Base-by-base conservation (phyloP, 2,113 vertebrate species). In the Poeciliopsis occidentalis region DNA sequence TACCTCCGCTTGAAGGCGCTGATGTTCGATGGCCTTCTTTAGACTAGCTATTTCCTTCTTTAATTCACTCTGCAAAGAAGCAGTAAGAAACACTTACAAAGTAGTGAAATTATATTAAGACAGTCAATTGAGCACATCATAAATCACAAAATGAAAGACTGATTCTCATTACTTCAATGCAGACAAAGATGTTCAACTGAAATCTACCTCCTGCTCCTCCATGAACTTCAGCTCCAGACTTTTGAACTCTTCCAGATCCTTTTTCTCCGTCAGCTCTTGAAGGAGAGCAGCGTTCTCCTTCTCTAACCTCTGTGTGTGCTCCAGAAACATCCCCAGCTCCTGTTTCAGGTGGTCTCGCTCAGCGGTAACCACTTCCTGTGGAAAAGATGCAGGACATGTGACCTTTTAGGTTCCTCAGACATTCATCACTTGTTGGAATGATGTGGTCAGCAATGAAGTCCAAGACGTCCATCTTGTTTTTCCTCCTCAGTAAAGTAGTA, bases 181-280 rank as follows among this genome's bases (percentile, higher is more conserved):
- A 8, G 51, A 24, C 8, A 64, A 7, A 65, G 37, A 7, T 2
- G 1, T 17, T 31, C 1, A 64, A 24, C 12, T 3, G 3, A 12
- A 12, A 6, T 8, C 37, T 79, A 99, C 98, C 96, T 98, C 95
- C 1, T 95, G 92, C 69, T 96, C 96, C 69, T 94, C 94, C 57
- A 84, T 86, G 69, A 91, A 83, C 87, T 94, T 93, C 57, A 94
- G 93, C 91, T 99, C 97, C 54, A 99, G 92, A 69, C 75, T 76
- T 69, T 94, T 91, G 86, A 99, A 99, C 89, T 98, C 97, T 1
- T 95, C 94, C 5, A 86, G 80, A 64, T 97, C 96, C 17, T 29
- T 73, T 79, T 93, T 96, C 80, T 98, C 97, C 60, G 94, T 90
- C 30, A 97, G 87, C 63, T 94, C 95, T 69, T 89, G 87, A 29